These are phyloP conservation scores for Neolamprologus fasciatus DNA, from an alignment of 2,113 vertebrate species.

Conservation along the genomic window DNA sequence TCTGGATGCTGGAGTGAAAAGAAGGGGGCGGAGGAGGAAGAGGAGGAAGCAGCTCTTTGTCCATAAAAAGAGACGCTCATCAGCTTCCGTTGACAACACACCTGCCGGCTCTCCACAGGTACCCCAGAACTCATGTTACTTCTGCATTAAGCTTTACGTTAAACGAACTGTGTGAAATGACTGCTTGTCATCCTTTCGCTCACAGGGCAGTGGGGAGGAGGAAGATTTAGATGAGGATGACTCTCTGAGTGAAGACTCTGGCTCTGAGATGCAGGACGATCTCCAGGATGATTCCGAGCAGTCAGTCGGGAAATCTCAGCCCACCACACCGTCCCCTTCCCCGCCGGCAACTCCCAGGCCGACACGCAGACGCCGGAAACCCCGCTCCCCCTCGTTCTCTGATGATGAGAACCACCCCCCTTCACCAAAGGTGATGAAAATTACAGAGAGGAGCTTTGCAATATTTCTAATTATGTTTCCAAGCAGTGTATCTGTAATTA, in stretches of 20 bases:
- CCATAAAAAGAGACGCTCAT: constrained; percentile 93
- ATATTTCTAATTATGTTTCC: not conserved
- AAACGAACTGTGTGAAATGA: not conserved
- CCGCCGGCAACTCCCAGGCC: constrained; percentile 78
- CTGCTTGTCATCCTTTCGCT: not conserved
- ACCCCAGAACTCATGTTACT: not conserved
- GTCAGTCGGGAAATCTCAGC: constrained; percentile 85
- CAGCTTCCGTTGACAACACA: constrained; percentile 88
- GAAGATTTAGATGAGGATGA: constrained; percentile 94
- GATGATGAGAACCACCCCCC: constrained; percentile 92
- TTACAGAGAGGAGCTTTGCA: not conserved
- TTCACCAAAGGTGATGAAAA: constrained; percentile 81
- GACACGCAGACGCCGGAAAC: constrained; percentile 72
- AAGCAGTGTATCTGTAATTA: not conserved
- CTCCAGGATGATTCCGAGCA: constrained; percentile 89
- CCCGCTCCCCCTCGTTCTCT: constrained; percentile 82
- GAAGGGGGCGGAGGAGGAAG: constrained; percentile 87
- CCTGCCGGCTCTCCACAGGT: constrained; percentile 93
- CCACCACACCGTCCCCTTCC: constrained; percentile 84
- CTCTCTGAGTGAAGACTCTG: constrained; percentile 86
- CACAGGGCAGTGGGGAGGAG: constrained; percentile 87
- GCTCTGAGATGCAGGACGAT: constrained; percentile 87
- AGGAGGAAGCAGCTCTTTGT: constrained; percentile 94
- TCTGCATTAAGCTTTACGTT: not conserved
- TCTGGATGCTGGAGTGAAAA: constrained; percentile 87